Conservation (phyloP, 2,888 invertebrate genomes). For the Sinotaia quadrata region DNA sequence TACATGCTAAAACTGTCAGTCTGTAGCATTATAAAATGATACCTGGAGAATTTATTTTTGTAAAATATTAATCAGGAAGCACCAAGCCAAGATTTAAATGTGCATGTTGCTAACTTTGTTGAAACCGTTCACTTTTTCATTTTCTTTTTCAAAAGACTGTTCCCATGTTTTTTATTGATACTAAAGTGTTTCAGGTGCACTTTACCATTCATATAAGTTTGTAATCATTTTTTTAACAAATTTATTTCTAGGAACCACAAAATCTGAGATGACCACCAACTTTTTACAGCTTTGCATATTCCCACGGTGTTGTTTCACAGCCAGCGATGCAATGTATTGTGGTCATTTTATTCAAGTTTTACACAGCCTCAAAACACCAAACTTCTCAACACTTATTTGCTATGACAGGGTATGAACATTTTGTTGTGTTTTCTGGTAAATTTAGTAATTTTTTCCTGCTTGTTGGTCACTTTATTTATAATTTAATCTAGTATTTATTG, state of each 20-base stretch:
- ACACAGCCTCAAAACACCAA: slow-evolving; percentile 93
- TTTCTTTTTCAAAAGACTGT: too few species aligned
- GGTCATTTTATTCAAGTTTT: slow-evolving; percentile 97
- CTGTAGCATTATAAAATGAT: too few species aligned
- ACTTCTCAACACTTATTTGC: slow-evolving; percentile 97
- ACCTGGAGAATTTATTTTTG: too few species aligned
- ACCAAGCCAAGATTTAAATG: too few species aligned
- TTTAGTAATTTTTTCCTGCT: background rate
- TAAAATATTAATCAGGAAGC: too few species aligned
- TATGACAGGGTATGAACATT: slow-evolving; percentile 88
- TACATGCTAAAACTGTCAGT: too few species aligned
- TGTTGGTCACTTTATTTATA: slow-evolving; percentile 1
- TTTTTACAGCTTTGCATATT: slow-evolving; percentile 96
- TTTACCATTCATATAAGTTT: too few species aligned
- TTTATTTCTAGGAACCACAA: slow-evolving; percentile 79
- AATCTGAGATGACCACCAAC: slow-evolving; percentile 90
- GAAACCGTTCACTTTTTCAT: too few species aligned
- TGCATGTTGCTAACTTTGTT: too few species aligned
- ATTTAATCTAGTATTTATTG: background rate
- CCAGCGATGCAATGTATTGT: slow-evolving; percentile 95
- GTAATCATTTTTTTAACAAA: background rate
- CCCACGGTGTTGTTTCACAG: slow-evolving; percentile 96
- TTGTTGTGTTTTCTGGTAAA: too few species aligned
- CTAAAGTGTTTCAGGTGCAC: too few species aligned
- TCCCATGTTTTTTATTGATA: too few species aligned